A percentile compares a stretch with the other conserved stretches of the same genome.
phyloP scores from a whole-genome alignment of 2,888 invertebrate species.

The Nephrocerus scutellatus region DNA sequence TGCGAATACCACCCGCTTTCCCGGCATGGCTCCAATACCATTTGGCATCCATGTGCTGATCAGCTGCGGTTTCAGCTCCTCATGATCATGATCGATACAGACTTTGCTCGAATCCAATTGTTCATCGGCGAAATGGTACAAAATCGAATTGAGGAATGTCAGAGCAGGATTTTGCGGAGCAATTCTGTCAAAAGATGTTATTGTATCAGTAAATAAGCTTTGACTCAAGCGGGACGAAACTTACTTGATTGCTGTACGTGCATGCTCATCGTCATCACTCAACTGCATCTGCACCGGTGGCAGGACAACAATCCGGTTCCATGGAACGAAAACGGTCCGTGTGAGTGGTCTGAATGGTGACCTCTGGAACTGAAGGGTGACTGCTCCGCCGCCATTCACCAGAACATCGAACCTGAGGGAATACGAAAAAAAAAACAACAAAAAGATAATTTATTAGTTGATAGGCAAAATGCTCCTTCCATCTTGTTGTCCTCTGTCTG shows the following conservation, averaged over 20 bases:
- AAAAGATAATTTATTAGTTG: no score
- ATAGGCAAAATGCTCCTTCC: no score
- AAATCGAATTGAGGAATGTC: conserved; percentile 47
- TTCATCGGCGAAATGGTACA: conserved; percentile 46
- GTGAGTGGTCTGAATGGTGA: conserved; percentile 86
- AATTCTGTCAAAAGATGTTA: conserved; percentile 32
- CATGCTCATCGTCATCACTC: conserved; percentile 60
- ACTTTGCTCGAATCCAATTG: conserved; percentile 53
- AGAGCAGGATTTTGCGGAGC: conserved; percentile 45
- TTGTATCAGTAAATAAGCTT: neutral
- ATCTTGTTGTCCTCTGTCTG: no score
- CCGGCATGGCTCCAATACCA: conserved; percentile 77
- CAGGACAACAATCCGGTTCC: conserved; percentile 92
- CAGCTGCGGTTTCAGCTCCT: conserved; percentile 73
- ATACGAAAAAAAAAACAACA: no score
- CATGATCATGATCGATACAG: conserved; percentile 82
- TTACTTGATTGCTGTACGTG: conserved; percentile 45
- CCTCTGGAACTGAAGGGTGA: conserved; percentile 91
- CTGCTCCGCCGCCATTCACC: conserved; percentile 97
- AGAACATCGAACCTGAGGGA: conserved; percentile 89
- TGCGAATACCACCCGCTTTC: conserved; percentile 76
- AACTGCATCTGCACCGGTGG: conserved; percentile 83
- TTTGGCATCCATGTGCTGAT: conserved; percentile 88
- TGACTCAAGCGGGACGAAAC: conserved; percentile 21
- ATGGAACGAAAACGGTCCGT: conserved; percentile 88